Conservation (phyloP, 2,888 invertebrate species). For the Pemphredon lugubris region DNA sequence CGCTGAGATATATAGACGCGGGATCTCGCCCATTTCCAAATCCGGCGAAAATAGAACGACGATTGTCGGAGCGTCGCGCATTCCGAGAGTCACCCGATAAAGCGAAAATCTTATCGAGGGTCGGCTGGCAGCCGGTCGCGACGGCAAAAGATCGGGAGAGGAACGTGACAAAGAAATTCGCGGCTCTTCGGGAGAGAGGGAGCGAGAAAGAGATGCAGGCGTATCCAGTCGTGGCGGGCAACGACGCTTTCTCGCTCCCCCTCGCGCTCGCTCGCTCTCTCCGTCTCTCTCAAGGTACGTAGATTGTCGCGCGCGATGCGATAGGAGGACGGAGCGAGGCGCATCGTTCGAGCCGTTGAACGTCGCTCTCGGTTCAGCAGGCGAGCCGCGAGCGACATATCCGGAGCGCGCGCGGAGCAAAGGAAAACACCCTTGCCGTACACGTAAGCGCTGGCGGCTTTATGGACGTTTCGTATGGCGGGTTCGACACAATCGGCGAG, state of each 20-base stretch:
- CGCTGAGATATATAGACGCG: too few species aligned
- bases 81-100: too few species aligned
- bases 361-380: neutral
- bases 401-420: conserved; percentile 51
- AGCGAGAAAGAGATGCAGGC: too few species aligned
- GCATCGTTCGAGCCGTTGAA: conserved; percentile 23
- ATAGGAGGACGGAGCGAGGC: conserved; percentile 32
- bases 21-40: too few species aligned
- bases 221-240: conserved; percentile 51
- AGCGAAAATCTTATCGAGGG: neutral
- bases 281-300: conserved; percentile 51
- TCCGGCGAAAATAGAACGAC: too few species aligned
- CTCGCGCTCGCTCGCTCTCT: too few species aligned
- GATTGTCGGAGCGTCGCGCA: too few species aligned
- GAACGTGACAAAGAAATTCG: conserved; percentile 45
- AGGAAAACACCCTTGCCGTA: conserved; percentile 42
- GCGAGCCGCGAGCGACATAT: conserved; percentile 51
- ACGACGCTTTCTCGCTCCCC: too few species aligned
- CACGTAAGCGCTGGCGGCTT: conserved; percentile 11
- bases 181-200: conserved; percentile 29
- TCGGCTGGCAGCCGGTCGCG: too few species aligned
- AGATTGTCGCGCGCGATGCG: conserved; percentile 49
- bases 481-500: conserved; percentile 19
- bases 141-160: neutral
- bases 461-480: conserved; percentile 3